These are phyloP conservation scores for Montipora foliosa DNA, from an alignment of 64 coral and sea anemone genomes.

Conservation along the genomic window DNA sequence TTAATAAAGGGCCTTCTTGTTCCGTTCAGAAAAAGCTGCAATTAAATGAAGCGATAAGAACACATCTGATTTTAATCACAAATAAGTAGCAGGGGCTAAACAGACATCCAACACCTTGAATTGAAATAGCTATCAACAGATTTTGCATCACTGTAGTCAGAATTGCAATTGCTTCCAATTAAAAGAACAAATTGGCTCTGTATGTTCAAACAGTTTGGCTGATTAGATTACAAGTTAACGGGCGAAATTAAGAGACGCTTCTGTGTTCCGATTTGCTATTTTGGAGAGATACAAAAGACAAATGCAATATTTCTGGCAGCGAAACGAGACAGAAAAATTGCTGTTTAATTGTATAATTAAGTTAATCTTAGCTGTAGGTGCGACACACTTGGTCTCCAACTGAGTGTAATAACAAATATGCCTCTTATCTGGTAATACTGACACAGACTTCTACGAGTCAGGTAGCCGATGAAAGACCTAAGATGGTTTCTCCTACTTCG, in stretches of 20 bases:
- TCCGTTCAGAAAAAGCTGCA: background rate
- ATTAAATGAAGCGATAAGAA: background rate
- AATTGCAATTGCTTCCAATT: background rate
- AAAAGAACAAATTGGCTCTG: slow-evolving; percentile 40
- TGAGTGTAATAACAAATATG: slow-evolving; percentile 7
- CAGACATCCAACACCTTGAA: background rate
- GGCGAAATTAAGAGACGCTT: background rate
- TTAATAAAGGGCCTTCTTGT: background rate
- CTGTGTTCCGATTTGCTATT: background rate
- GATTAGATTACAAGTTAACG: slow-evolving; percentile 36
- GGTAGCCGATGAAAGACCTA: slow-evolving; percentile 28
- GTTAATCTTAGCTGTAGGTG: slow-evolving; percentile 8
- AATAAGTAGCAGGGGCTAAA: background rate
- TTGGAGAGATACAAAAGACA: slow-evolving; percentile 1
- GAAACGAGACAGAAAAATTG: slow-evolving; percentile 8
- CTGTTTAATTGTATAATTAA: slow-evolving; percentile 36
- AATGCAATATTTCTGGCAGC: background rate
- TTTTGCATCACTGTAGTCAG: background rate
- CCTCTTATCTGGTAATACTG: background rate
- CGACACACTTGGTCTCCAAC: slow-evolving; percentile 1
- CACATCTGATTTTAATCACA: background rate
- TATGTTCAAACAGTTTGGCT: background rate
- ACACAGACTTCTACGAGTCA: background rate
- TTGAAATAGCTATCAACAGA: slow-evolving; percentile 37
- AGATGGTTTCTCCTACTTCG: background rate